Evolutionary conservation across 2,797 vertebrate species (phyloP).

Genomic region (Chelon labrosus): DNA sequence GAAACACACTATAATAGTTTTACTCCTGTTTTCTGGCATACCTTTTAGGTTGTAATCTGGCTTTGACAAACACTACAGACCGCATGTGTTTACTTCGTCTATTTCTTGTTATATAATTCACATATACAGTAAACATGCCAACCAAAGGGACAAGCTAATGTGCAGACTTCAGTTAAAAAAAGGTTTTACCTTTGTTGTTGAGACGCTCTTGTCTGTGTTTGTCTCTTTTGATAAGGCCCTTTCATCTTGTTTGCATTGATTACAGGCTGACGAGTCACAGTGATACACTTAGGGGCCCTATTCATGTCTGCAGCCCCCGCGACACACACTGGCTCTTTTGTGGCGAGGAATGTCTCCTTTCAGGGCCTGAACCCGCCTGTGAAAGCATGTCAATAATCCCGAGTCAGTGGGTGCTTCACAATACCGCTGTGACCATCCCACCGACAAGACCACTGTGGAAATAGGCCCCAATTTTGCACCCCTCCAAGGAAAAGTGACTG

Average conservation of each 20-base stretch:
- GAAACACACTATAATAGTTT: constrained; percentile 45
- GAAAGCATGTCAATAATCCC: constrained; percentile 88
- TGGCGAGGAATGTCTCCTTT: constrained; percentile 89
- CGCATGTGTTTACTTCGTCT: constrained; percentile 52
- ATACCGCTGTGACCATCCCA: constrained; percentile 69
- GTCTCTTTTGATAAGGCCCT: constrained; percentile 84
- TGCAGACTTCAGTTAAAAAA: constrained; percentile 57
- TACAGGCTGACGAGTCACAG: constrained; percentile 84
- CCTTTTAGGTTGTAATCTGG: constrained; percentile 25
- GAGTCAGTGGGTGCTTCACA: constrained; percentile 81
- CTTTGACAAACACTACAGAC: constrained; percentile 55
- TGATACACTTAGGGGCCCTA: constrained; percentile 79
- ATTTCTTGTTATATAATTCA: not conserved
- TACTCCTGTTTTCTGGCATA: constrained; percentile 25
- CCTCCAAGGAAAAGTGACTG: constrained; percentile 67
- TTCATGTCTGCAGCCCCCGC: constrained; percentile 80
- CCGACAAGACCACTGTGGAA: constrained; percentile 68
- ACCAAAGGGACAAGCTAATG: constrained; percentile 40
- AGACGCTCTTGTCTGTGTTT: constrained; percentile 84
- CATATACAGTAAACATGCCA: constrained; percentile 9
- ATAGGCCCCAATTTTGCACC: constrained; percentile 73
- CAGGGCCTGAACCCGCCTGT: constrained; percentile 85
- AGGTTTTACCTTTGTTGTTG: constrained; percentile 70
- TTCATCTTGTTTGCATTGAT: constrained; percentile 90
- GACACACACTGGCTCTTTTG: constrained; percentile 86